A percentile compares a stretch with the other conserved stretches of the same genome.
Evolutionary conservation across 2,113 vertebrate genomes (phyloP).

Genomic region (Suncus etruscus): DNA sequence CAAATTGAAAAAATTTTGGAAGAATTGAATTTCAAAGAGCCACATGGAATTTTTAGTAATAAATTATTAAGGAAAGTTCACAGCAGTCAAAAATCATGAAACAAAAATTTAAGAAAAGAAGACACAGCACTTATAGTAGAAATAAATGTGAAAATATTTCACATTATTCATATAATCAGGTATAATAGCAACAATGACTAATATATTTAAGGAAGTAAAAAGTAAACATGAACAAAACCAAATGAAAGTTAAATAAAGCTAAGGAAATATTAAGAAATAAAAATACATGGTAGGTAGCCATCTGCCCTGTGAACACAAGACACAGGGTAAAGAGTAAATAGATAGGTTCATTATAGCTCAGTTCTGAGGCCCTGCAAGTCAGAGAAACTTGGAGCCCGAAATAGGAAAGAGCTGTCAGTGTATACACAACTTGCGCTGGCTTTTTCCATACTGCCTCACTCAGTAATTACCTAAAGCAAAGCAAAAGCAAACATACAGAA

Average conservation of each 20-base stretch:
- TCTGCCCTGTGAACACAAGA: no score
- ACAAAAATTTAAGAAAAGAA: background rate
- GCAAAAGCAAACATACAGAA: no score
- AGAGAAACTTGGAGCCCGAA: no score
- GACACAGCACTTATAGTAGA: background rate
- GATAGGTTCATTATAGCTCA: no score
- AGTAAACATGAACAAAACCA: background rate
- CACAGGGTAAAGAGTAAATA: no score
- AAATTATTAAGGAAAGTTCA: background rate
- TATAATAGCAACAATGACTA: background rate
- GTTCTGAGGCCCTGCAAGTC: no score
- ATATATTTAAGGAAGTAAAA: background rate
- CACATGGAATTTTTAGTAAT: background rate
- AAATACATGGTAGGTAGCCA: background rate
- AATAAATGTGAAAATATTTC: background rate
- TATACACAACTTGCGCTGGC: no score
- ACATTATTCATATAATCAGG: background rate
- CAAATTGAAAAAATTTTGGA: background rate
- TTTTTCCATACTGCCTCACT: no score
- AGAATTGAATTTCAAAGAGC: background rate
- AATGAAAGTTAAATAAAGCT: background rate
- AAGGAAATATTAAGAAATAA: background rate
- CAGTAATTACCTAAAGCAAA: no score
- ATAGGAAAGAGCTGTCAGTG: no score
- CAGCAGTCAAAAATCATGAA: background rate